A percentile compares a stretch with the other conserved stretches of the same genome.
Conservation (phyloP, 2,888 invertebrate species). For the Campaea margaritaria region DNA sequence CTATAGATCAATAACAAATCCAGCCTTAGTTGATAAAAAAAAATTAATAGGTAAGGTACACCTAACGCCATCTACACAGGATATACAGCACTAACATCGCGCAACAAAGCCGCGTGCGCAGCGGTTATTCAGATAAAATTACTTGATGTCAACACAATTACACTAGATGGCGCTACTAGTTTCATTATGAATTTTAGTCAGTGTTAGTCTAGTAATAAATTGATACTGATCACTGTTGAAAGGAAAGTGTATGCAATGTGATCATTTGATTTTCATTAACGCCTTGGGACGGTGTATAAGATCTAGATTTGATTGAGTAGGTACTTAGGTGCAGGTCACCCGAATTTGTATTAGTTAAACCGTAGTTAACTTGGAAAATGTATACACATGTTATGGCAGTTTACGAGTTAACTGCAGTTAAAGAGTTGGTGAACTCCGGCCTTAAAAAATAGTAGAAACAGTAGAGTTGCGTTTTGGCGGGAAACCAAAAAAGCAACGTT, state of each 20-base stretch:
- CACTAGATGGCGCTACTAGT: conserved; percentile 33
- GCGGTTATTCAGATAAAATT: not conserved
- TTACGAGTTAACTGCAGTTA: too few species aligned
- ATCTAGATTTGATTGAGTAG: not conserved
- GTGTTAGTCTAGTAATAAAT: not conserved
- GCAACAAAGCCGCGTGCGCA: conserved; percentile 20
- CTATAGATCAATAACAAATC: too few species aligned
- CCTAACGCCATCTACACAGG: conserved; percentile 34
- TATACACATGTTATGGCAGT: too few species aligned
- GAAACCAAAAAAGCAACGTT: too few species aligned
- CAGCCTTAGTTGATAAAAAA: not conserved
- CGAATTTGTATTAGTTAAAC: too few species aligned
- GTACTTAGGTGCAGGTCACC: too few species aligned
- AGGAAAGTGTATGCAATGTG: conserved; percentile 1
- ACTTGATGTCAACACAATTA: not conserved
- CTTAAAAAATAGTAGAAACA: too few species aligned
- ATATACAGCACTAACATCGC: conserved; percentile 7
- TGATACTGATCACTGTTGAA: not conserved
- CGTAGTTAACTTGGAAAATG: too few species aligned
- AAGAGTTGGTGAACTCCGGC: too few species aligned
- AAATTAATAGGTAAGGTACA: not conserved
- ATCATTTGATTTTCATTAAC: not conserved
- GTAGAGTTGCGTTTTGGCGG: too few species aligned
- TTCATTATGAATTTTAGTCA: not conserved
- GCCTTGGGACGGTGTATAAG: not conserved